These are phyloP conservation scores for Daphoenositta chrysoptera DNA, from an alignment of 2,113 vertebrate genomes.

Conservation along the genomic window DNA sequence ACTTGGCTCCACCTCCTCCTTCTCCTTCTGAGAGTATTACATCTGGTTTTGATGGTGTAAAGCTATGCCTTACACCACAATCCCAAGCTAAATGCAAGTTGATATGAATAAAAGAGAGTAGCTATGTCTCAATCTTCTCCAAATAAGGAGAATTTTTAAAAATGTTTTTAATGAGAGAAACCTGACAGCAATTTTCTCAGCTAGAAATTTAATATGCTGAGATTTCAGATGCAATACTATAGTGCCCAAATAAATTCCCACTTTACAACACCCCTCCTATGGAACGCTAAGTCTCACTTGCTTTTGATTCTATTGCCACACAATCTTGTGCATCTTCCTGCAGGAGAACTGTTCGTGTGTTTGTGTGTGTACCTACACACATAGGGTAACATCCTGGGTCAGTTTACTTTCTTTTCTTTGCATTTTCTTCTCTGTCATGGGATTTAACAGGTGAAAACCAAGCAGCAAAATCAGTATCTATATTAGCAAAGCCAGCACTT, in stretches of 20 bases:
- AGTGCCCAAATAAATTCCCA: not conserved
- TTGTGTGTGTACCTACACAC: no score
- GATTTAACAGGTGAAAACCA: not conserved
- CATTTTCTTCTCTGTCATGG: not conserved
- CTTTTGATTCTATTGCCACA: not conserved
- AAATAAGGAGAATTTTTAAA: not conserved
- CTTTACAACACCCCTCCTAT: not conserved
- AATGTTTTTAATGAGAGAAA: not conserved
- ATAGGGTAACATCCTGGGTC: fast-evolving
- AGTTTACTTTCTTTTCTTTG: not conserved
- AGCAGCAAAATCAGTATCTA: not conserved
- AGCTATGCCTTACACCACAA: not conserved
- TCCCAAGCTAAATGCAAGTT: not conserved
- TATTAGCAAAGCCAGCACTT: not conserved
- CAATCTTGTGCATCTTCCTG: not conserved
- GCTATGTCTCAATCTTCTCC: not conserved
- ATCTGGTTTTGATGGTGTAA: not conserved
- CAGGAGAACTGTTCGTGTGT: not conserved
- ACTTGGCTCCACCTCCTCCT: not conserved
- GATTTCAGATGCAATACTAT: not conserved
- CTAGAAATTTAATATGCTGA: not conserved
- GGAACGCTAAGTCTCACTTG: not conserved
- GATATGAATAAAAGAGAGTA: not conserved
- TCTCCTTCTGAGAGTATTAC: not conserved
- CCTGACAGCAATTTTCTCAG: not conserved